Percentiles rank a stretch among this genome's conserved stretches.
phyloP scores from a whole-genome alignment of 2,888 invertebrate species.

The Ephialtes manifestator region DNA sequence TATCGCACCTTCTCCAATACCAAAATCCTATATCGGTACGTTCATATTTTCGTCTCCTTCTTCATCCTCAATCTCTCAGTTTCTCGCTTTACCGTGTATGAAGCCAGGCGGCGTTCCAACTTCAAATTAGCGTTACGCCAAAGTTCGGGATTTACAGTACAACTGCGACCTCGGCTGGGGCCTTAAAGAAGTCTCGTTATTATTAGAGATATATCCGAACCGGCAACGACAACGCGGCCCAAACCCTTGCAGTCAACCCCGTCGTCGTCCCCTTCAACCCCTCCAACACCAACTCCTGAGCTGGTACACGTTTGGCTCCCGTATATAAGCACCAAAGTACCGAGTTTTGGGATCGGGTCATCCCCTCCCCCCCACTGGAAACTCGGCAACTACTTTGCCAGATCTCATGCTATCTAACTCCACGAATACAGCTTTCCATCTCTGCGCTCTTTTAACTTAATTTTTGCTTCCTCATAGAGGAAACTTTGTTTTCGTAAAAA shows the following conservation, averaged over 20 bases:
- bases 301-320: constrained; percentile 41
- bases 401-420: constrained; percentile 54
- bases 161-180: constrained; percentile 75
- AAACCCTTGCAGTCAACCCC: constrained; percentile 30
- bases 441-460: neutral
- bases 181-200: constrained; percentile 76
- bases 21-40: neutral
- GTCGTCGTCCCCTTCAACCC: constrained; percentile 24
- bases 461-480: neutral
- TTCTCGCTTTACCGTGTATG: constrained; percentile 52
- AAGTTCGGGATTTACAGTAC: constrained; percentile 82
- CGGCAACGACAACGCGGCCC: constrained; percentile 35
- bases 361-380: constrained; percentile 17
- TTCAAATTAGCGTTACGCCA: constrained; percentile 77
- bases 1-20: constrained; percentile 36
- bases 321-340: constrained; percentile 46
- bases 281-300: constrained; percentile 25
- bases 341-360: constrained; percentile 62
- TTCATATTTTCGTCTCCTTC: constrained; percentile 40
- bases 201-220: constrained; percentile 72
- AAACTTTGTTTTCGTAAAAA: no score
- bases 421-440: constrained; percentile 10
- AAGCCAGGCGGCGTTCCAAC: constrained; percentile 71
- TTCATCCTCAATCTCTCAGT: constrained; percentile 47
- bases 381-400: constrained; percentile 67